Base-by-base conservation (phyloP, 2,888 invertebrate genomes). In the Drosophila neotestacea region DNA sequence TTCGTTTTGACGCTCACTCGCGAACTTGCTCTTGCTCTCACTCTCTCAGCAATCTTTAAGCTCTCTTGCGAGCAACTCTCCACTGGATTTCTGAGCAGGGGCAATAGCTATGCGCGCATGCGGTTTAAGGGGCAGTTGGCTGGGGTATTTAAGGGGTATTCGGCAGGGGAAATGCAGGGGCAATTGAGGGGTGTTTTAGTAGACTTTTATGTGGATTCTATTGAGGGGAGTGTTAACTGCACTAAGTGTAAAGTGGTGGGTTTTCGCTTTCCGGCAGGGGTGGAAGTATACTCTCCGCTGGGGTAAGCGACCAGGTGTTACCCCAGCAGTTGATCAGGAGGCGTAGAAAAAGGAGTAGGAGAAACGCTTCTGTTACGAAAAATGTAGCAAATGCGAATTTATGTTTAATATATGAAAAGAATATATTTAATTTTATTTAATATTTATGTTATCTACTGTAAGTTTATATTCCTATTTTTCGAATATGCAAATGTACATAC, bases 111-210 rank as follows among this genome's bases (percentile, higher is more conserved):
- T 55, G 75, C 62, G 70, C 70, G 70, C 74, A 42, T 73, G 87
- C 85, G 75, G 69, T 55, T 50, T 38, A 11, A 56, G 74, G 74
- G 59, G 61, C 34, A 67, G n/a, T 41, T 67, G 7, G 1, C 47
- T 72, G 68, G 64, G 73, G 80, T 28, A 41, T 50, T 13, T 55
- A 10, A 71, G 78, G 79, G 77, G 80, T 22, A 71, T 41, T 41
- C 10, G 22, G 16, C 48, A 78, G 71, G 81, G 73, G 80, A 32
- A 71, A 41, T 11, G 27, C 48, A 76, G 71, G 81, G 73, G 86
- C 11, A 54, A 58, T 59, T 65, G n/a, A 70, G 81, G 75, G 86
- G 52, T 27, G 73, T 47, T 34, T 4, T 0, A 6, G 73, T 72
- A 79, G 77, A 74, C 46, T 62, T 73, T 16, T 6, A 1, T 73